Base-by-base conservation (phyloP, 2,888 invertebrate species). In the Limenitis camilla region DNA sequence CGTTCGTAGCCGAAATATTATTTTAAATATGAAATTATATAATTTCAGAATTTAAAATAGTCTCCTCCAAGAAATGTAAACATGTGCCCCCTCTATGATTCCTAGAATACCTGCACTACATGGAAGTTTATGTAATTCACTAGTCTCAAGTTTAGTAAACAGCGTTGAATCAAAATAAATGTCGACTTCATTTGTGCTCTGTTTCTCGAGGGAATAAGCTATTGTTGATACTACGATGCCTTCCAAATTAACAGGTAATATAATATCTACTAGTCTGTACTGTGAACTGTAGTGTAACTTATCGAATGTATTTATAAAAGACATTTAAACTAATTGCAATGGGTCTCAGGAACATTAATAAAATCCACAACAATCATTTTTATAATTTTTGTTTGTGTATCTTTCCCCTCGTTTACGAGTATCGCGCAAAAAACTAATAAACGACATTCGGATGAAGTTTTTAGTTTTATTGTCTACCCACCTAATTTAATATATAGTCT, bases 21-120 rank as follows among this genome's bases (percentile, higher is more conserved):
- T 10, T 10, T 36, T 45, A 8, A 28, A 28, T 10, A 27, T 11
- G 28, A 19, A 47, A 28, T 36, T 10, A 31, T 50, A 31, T 28
- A 41, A 36, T 65, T 74, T 39, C 73, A 82, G 83, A 62, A 53
- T 84, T 78, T 57, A 30, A 61, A 55, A 52, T 59, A 48, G 64
- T 66, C 29, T 47, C 61, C 11, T 62, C 57, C 45, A 49, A 40
- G 2, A 68, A 65, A 59, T 83, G 83, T 61, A 61, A 46, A 30
- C 64, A 73, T 45, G 59, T 82, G 11, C 78, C 77, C 5, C 69
- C 63, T 7, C 51, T 73, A 30, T 76, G 65, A 50, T 49, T 41
- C 30, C 19, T 44, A 52, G 47, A 59, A 55, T 57, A 53, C 27
- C 36, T 28, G 43, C 33, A 43, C 10, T 19, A 40, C 28, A 29